phyloP scores from a whole-genome alignment of 2,797 vertebrate genomes.

The Ctenopoma multispine region DNA sequence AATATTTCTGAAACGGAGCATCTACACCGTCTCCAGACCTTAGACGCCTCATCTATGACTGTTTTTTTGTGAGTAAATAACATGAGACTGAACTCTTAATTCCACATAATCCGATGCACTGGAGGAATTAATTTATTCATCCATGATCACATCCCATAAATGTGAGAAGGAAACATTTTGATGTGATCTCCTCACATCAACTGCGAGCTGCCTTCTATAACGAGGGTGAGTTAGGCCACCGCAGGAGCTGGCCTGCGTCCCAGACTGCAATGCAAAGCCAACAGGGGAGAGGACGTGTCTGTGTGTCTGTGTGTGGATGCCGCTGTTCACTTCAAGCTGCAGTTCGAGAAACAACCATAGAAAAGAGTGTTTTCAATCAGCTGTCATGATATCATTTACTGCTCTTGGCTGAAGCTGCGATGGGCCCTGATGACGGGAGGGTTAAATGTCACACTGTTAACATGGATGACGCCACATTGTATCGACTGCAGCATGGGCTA shows the following conservation, averaged over 20 bases:
- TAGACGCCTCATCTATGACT: conserved; percentile 12
- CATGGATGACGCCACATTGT: conserved; percentile 40
- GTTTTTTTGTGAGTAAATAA: conserved; percentile 38
- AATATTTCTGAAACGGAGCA: conserved; percentile 36
- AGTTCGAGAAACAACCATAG: conserved; percentile 28
- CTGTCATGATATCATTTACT: conserved; percentile 56
- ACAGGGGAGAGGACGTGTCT: conserved; percentile 12
- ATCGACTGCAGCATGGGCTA: conserved; percentile 13
- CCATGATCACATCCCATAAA: conserved; percentile 35
- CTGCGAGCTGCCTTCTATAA: conserved; percentile 18
- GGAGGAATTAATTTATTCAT: conserved; percentile 9
- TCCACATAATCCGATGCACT: conserved; percentile 18
- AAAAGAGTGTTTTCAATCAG: conserved; percentile 68
- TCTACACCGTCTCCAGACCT: conserved; percentile 6
- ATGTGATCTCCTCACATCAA: no score
- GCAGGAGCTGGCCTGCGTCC: conserved; percentile 67
- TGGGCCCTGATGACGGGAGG: background rate
- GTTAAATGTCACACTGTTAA: conserved; percentile 41
- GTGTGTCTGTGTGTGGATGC: conserved; percentile 8
- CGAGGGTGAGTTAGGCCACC: conserved; percentile 55
- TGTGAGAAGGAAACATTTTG: no score
- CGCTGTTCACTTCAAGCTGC: conserved; percentile 30
- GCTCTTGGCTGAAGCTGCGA: conserved; percentile 13
- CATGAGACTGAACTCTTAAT: background rate
- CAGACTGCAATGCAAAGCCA: conserved; percentile 60